phyloP scores from a whole-genome alignment of 2,888 invertebrate species.

The Scotopteryx bipunctaria region DNA sequence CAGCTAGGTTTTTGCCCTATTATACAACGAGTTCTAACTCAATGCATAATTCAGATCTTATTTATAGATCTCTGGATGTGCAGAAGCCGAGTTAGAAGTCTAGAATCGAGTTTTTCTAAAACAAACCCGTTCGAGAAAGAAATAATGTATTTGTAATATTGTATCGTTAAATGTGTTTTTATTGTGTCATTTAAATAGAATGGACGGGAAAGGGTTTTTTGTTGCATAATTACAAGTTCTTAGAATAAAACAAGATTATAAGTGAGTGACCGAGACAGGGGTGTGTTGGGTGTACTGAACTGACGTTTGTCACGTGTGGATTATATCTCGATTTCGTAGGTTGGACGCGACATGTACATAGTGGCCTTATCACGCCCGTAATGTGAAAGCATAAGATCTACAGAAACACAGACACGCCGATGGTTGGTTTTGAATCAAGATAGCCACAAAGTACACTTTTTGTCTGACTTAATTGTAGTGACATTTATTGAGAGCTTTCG shows the following conservation, averaged over 20 bases:
- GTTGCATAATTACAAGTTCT: background rate
- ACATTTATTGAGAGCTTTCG: too few species aligned
- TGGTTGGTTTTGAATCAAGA: too few species aligned
- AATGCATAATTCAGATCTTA: constrained; percentile 38
- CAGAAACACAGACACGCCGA: too few species aligned
- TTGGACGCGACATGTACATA: too few species aligned
- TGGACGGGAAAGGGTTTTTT: constrained; percentile 2
- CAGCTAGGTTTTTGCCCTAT: constrained; percentile 25
- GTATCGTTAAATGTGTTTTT: constrained; percentile 24
- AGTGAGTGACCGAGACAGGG: too few species aligned
- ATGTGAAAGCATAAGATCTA: too few species aligned
- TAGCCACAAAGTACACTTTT: too few species aligned
- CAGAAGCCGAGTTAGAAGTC: constrained; percentile 9
- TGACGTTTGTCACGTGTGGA: too few species aligned
- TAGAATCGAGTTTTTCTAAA: constrained; percentile 20
- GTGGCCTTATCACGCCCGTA: too few species aligned
- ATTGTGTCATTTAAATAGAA: constrained; percentile 8
- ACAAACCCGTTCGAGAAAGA: constrained; percentile 15
- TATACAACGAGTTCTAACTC: constrained; percentile 28
- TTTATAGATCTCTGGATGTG: constrained; percentile 27
- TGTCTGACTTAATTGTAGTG: background rate
- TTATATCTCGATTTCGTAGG: too few species aligned
- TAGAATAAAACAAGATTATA: too few species aligned
- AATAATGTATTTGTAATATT: constrained; percentile 16
- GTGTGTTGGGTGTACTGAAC: too few species aligned